Evolutionary conservation across 2,888 invertebrate species (phyloP).

Genomic region (Thalpophila matura): DNA sequence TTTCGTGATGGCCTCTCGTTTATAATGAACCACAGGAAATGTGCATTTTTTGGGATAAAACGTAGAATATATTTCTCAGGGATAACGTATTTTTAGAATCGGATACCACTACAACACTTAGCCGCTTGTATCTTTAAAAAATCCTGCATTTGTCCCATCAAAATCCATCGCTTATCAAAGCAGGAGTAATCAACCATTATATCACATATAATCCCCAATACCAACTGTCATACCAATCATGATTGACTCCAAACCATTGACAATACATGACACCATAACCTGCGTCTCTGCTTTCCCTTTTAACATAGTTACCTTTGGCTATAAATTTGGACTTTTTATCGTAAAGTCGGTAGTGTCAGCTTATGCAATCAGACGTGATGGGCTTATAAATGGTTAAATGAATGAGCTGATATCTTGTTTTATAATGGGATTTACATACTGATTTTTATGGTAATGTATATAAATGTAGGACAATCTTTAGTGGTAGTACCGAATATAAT

Average conservation of each 20-base stretch:
- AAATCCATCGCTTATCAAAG: slow-evolving; percentile 9
- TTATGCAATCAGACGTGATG: slow-evolving; percentile 39
- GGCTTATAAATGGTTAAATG: slow-evolving; percentile 49
- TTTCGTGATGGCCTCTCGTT: too few species aligned
- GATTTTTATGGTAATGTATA: slow-evolving; percentile 26
- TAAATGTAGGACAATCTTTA: slow-evolving; percentile 7
- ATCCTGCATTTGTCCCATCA: slow-evolving; percentile 3
- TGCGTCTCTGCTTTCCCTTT: slow-evolving; percentile 56
- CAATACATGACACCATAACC: slow-evolving; percentile 10
- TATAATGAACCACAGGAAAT: too few species aligned
- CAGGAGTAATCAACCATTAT: slow-evolving; percentile 12
- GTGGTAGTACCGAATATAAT: slow-evolving; percentile 21
- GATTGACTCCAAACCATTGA: slow-evolving; percentile 30
- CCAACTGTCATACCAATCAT: slow-evolving; percentile 12
- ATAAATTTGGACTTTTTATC: slow-evolving; percentile 58
- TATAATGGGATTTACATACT: slow-evolving; percentile 50
- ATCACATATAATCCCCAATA: slow-evolving; percentile 36
- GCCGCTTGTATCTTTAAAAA: too few species aligned
- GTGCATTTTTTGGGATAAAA: too few species aligned
- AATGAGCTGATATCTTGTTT: slow-evolving; percentile 43
- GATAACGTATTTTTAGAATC: too few species aligned
- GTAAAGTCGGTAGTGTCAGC: slow-evolving; percentile 33
- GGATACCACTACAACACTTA: too few species aligned
- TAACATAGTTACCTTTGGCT: slow-evolving; percentile 62
- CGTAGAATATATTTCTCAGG: too few species aligned